Evolutionary conservation across 2,113 vertebrate genomes (phyloP).

Genomic region (Oreochromis tanganicae): DNA sequence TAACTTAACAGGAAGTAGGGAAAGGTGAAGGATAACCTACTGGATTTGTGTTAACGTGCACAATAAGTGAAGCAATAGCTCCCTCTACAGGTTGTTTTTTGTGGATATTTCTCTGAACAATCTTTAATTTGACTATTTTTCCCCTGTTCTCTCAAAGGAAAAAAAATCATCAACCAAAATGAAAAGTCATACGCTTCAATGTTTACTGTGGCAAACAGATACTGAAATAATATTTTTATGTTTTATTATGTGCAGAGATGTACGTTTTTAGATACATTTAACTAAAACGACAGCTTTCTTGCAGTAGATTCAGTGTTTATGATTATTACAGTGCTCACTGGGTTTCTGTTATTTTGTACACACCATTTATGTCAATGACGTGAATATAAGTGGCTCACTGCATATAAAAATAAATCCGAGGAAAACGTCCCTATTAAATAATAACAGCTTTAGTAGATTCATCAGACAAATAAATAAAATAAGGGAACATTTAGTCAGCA

Average conservation of each 20-base stretch:
- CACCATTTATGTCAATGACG: not conserved
- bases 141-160: not conserved
- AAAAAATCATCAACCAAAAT: not conserved
- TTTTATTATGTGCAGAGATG: not conserved
- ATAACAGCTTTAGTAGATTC: not conserved
- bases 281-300: not conserved
- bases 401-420: not conserved
- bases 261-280: not conserved
- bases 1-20: not conserved
- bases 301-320: not conserved
- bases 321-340: not conserved
- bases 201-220: not conserved
- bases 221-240: not conserved
- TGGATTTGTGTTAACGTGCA: not conserved
- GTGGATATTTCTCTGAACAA: too few species aligned
- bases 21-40: not conserved
- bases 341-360: not conserved
- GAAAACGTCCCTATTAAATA: not conserved
- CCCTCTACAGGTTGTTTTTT: slow-evolving; percentile 4
- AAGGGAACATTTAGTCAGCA: not conserved
- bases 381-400: not conserved
- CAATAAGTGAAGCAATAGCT: not conserved
- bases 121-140: not conserved
- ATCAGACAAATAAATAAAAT: not conserved
- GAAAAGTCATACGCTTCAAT: not conserved